Evolutionary conservation across 2,797 vertebrate species (phyloP), one percentile per base, ranked within the genome.

Genomic region (Pogoniulus pusillus): DNA sequence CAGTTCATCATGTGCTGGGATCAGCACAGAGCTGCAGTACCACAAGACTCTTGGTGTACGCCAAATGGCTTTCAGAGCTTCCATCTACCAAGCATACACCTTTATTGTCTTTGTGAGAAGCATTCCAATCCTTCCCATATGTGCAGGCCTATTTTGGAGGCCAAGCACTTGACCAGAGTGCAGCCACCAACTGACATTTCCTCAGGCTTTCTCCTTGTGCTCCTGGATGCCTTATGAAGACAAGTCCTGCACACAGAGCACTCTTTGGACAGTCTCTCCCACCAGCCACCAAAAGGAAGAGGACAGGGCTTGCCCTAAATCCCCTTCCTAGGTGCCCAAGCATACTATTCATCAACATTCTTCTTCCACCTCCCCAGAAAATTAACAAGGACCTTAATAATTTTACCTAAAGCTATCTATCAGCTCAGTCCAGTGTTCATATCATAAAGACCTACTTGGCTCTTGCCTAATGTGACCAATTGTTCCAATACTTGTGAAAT

Each of bases 271-370:
- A 73, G n/a, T 22, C 10, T 71, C 29, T 13, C 2, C 12, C 2
- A 0, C 2, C 10, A 43, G 59, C 45, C 71, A 29, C 1, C 0
- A 16, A n/a, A 45, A 63, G 16, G 27, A 74, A 66, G 23, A 4
- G 66, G 14, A 4, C 22, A 16, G 7, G 39, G 45, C 30, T 58
- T 2, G 10, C 17, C 18, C 18, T 12, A 11, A 27, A 35, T 5
- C 16, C 34, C 32, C 34, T 70, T 17, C 72, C 68, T 7, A 43
- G 13, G 7, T 47, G 7, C 22, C 20, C n/a, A 16, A 30, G 7
- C 14, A 23, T 3, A 20, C 5, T 17, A 2, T 47, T 32, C 19
- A 37, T 9, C 24, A 43, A 23, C n/a, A 73, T 32, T 12, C 26
- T 78, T 22, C 43, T 32, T 80, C 19, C 18, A 55, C 41, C 41